These are phyloP conservation scores for Aotus griseimembra DNA, from an alignment of 2,797 vertebrate genomes.

Conservation along the genomic window DNA sequence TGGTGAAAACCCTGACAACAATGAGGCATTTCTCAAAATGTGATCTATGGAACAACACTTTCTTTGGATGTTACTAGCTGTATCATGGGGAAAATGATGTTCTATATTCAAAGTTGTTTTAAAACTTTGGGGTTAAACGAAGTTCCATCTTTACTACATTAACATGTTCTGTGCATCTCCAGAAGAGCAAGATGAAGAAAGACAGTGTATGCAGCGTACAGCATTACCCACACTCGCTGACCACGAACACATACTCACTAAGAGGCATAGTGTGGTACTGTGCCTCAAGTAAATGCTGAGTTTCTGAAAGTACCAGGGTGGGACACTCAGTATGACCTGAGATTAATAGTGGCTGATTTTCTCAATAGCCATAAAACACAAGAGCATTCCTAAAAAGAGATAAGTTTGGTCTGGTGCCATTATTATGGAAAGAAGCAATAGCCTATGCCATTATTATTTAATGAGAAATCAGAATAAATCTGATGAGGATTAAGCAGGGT, in stretches of 20 bases:
- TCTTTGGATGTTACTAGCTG: neutral
- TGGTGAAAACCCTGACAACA: neutral
- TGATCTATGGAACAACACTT: neutral
- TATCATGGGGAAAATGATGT: neutral
- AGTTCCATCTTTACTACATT: neutral
- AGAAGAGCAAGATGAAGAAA: neutral
- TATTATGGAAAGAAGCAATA: neutral
- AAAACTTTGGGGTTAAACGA: neutral
- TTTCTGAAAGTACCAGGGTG: neutral
- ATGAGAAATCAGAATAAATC: neutral
- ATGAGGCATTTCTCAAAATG: neutral
- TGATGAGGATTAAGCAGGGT: neutral
- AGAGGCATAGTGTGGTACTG: neutral
- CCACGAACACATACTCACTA: neutral
- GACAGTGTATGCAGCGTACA: neutral
- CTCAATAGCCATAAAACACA: constrained; percentile 44
- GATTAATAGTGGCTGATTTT: constrained; percentile 46
- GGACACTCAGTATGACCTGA: neutral
- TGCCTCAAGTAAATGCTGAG: neutral
- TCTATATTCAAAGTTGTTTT: neutral
- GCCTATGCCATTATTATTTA: neutral
- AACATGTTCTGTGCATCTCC: neutral
- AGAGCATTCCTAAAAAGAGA: neutral
- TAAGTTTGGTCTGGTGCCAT: neutral
- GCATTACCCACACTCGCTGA: neutral